These are phyloP conservation scores for Hirtodrosophila trivittata DNA, from an alignment of 2,888 invertebrate species.

Conservation along the genomic window DNA sequence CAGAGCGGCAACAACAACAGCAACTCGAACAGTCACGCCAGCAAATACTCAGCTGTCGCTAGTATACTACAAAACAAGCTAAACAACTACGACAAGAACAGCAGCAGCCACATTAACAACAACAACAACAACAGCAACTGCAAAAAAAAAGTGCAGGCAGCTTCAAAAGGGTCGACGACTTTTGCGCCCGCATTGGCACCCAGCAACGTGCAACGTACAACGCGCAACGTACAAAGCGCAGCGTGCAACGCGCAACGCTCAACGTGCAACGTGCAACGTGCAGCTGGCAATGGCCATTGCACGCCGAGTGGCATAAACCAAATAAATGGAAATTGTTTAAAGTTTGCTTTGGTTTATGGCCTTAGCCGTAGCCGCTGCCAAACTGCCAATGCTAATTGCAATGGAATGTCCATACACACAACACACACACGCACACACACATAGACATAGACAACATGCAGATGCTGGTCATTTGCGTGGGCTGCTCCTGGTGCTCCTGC, in stretches of 20 bases:
- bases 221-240: conserved; percentile 39
- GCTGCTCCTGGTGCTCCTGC: conserved; percentile 23
- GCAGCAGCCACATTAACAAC: conserved; percentile 39
- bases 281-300: conserved; percentile 72
- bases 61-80: conserved; percentile 65
- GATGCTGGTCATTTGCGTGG: conserved; percentile 62
- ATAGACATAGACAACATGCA: conserved; percentile 30
- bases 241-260: conserved; percentile 14
- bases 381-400: conserved; percentile 72
- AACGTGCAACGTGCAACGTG: conserved; percentile 30
- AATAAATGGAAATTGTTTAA: conserved; percentile 80
- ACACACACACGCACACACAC: not conserved
- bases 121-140: conserved; percentile 30
- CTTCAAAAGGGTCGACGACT: conserved; percentile 75
- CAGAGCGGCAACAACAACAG: conserved; percentile 60
- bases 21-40: conserved; percentile 55
- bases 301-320: conserved; percentile 68
- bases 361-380: conserved; percentile 47
- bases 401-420: conserved; percentile 61
- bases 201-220: conserved; percentile 46
- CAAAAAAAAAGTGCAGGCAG: conserved; percentile 33
- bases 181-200: conserved; percentile 76
- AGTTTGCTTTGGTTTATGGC: conserved; percentile 78
- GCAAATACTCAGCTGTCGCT: conserved; percentile 63
- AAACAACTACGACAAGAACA: conserved; percentile 62